Conservation (phyloP, 2,888 invertebrate species). For the Drosophila kanekoi region DNA sequence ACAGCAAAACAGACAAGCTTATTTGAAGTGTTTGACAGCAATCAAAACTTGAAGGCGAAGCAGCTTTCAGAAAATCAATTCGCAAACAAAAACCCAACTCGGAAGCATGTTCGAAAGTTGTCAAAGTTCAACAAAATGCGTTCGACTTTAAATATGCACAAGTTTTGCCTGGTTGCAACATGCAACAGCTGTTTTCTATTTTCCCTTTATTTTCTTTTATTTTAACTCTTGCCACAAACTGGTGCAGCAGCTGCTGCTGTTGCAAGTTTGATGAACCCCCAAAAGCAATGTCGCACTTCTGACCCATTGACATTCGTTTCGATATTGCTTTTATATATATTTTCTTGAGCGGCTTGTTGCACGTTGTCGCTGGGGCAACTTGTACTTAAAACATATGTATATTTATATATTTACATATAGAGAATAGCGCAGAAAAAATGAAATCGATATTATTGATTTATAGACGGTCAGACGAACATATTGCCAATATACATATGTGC, state of each 20-base stretch:
- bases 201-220: too few relatives aligned
- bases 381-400: constrained; percentile 19
- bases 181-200: constrained; percentile 36
- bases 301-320: constrained; percentile 54
- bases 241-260: constrained; percentile 6
- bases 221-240: constrained; percentile 3
- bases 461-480: constrained; percentile 22
- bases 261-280: constrained; percentile 33
- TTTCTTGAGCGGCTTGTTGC: constrained; percentile 31
- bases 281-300: constrained; percentile 37
- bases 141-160: constrained; percentile 9
- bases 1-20: neutral
- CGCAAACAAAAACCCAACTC: neutral
- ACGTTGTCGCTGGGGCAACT: constrained; percentile 12
- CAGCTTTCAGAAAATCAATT: constrained; percentile 19
- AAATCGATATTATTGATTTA: constrained; percentile 77
- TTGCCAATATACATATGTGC: constrained; percentile 24
- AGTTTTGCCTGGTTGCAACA: constrained; percentile 18
- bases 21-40: constrained; percentile 1
- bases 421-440: constrained; percentile 7
- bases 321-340: constrained; percentile 37
- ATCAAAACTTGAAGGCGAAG: neutral
- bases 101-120: constrained; percentile 9
- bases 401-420: neutral
- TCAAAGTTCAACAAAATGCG: constrained; percentile 1